Conservation (phyloP, 1,140 invertebrate genomes). For the Euwallacea similis region DNA sequence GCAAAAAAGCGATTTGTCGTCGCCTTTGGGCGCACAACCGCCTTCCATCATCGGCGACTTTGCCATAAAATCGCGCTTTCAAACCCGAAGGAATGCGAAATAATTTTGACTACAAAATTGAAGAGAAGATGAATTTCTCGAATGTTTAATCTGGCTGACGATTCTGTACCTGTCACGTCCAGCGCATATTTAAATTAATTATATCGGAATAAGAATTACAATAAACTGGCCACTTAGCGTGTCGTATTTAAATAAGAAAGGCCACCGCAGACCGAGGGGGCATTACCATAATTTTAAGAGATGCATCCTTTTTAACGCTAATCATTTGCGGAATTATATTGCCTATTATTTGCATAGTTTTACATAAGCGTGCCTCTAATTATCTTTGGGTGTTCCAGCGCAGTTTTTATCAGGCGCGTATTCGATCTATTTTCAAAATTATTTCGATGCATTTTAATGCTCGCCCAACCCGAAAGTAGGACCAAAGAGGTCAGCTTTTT, state of each 20-base stretch:
- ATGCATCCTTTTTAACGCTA: constrained; percentile 19
- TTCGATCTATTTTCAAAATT: neutral
- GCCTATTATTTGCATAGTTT: constrained; percentile 21
- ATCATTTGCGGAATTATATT: constrained; percentile 16
- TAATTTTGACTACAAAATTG: no score
- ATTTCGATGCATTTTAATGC: constrained; percentile 14
- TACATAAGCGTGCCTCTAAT: constrained; percentile 20
- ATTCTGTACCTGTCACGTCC: constrained; percentile 10
- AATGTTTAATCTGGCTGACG: neutral
- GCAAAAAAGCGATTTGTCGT: no score
- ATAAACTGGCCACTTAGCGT: constrained; percentile 13
- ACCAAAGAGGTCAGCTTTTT: constrained; percentile 27
- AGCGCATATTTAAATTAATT: constrained; percentile 19
- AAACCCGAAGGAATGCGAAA: no score
- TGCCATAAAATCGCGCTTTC: no score
- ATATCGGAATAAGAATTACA: constrained; percentile 15
- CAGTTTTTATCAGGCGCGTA: neutral
- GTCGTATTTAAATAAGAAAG: constrained; percentile 23
- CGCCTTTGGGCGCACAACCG: no score
- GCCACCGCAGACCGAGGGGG: constrained; percentile 9
- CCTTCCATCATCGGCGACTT: no score
- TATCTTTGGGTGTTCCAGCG: constrained; percentile 7
- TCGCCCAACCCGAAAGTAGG: constrained; percentile 17
- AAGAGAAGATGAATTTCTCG: no score
- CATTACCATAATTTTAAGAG: constrained; percentile 20